Evolutionary conservation across 1,140 invertebrate genomes (phyloP).

Genomic region (Colletes gigas): DNA sequence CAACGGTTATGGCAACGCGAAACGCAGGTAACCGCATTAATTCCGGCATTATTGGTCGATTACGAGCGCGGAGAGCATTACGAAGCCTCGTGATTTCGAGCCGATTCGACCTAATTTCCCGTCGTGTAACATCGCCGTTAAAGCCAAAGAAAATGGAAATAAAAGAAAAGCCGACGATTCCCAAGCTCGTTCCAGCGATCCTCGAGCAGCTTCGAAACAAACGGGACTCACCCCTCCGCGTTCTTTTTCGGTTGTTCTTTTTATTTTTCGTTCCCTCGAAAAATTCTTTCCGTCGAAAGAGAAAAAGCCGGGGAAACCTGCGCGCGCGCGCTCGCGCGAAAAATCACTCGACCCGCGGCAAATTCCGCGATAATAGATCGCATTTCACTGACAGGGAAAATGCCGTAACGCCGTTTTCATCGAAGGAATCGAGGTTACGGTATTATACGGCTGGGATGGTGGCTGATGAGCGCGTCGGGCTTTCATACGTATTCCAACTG

Average conservation of each 20-base stretch:
- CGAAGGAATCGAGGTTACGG: constrained; percentile 53
- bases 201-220: neutral
- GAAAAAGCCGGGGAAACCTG: neutral
- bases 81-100: constrained; percentile 21
- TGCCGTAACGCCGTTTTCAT: constrained; percentile 53
- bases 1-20: neutral
- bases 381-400: constrained; percentile 48
- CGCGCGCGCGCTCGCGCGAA: too few relatives aligned
- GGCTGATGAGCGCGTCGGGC: neutral
- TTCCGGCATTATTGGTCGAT: constrained; percentile 18
- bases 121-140: neutral
- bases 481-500: constrained; percentile 1
- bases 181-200: neutral
- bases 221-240: too few relatives aligned
- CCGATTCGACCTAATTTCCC: constrained; percentile 19
- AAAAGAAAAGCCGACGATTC: neutral
- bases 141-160: neutral
- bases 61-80: neutral
- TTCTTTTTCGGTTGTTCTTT: neutral
- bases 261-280: too few relatives aligned
- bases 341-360: neutral
- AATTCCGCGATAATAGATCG: constrained; percentile 37
- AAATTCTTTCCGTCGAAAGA: too few relatives aligned
- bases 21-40: constrained; percentile 6
- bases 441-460: constrained; percentile 42